Base-by-base conservation (phyloP, 2,888 invertebrate genomes). In the Agrenia bidenticulata region DNA sequence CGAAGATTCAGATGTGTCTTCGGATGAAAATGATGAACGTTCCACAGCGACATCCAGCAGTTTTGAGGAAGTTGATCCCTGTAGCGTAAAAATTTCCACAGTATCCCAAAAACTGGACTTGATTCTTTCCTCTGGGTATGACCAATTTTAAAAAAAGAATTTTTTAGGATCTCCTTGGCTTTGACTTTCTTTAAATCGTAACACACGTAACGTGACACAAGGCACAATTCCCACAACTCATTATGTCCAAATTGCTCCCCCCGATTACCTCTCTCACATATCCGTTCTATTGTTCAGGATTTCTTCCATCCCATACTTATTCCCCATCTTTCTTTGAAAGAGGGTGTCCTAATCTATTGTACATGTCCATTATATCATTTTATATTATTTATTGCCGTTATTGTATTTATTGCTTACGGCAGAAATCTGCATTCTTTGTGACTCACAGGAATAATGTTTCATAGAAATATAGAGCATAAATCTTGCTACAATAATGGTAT, bases 41-140 rank as follows among this genome's bases (percentile, higher is more conserved):
- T 72, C 73, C 9, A 73, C 73, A 9, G 73, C 73, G 37, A 73
- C 71, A 32, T 69, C 71, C 55, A 75, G 74, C 37, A 73, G 73
- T 51, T 73, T 77, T 62, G 76, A 76, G 54, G 77, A 89, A 81
- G 87, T 91, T 77, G 87, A 89, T 78, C 87, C 89, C 9, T 85
- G 85, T 56, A 88, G 90, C 83, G 89, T 90, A 75, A 86, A 87
- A 77, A 88, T 89, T 76, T 90, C 42, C 27, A 55, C 51, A 24
- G 39, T 65, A 51, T 24, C 66, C 11, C 57, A 39, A 17, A 21
- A 23, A 21, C 21, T 51, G 5, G 23, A 51, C 21, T 39, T 54
- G 19, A 61, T 61, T 21, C 26, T 64, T 13, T 42, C 56, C 11
- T 49, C 50, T 39, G 42, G 56, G 60, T 61, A 61, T 61, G 65